A percentile compares a stretch with the other conserved stretches of the same genome.
Conservation (phyloP, 2,888 invertebrate species). For the Caenorhabditis imperialis region DNA sequence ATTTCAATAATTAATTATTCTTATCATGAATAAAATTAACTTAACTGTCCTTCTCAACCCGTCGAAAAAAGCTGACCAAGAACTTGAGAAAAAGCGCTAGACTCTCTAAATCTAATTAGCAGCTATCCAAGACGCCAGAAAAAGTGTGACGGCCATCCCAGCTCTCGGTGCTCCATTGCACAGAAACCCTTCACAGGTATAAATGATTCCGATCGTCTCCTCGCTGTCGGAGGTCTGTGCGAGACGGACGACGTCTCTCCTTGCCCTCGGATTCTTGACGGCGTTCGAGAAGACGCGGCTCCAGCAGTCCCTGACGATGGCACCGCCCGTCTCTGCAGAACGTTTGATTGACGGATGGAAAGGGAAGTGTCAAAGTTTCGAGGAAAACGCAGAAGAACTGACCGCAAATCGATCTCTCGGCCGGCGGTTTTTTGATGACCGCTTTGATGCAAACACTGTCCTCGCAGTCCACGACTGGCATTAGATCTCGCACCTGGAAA, state of each 20-base stretch:
- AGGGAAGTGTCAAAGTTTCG: slow-evolving; percentile 8
- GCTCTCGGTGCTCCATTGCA: slow-evolving; percentile 51
- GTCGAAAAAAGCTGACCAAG: not conserved
- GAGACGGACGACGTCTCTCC: slow-evolving; percentile 64
- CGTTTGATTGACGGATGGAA: slow-evolving; percentile 23
- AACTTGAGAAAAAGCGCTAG: slow-evolving; percentile 3
- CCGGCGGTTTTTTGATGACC: slow-evolving; percentile 69
- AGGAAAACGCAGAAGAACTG: slow-evolving; percentile 21
- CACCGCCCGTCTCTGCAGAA: slow-evolving; percentile 67
- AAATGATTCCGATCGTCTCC: slow-evolving; percentile 68
- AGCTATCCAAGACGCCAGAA: slow-evolving; percentile 2
- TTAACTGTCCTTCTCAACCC: too few relatives aligned
- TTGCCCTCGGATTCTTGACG: slow-evolving; percentile 50
- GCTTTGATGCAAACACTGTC: slow-evolving; percentile 72
- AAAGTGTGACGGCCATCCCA: slow-evolving; percentile 8
- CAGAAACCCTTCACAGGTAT: slow-evolving; percentile 72
- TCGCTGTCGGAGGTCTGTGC: slow-evolving; percentile 44
- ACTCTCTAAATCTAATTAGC: slow-evolving; percentile 7
- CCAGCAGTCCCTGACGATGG: slow-evolving; percentile 75
- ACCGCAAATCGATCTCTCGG: slow-evolving; percentile 72
- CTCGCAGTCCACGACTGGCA: slow-evolving; percentile 70
- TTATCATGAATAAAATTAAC: too few relatives aligned
- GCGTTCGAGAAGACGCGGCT: slow-evolving; percentile 64
- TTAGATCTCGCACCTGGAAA: slow-evolving; percentile 52
- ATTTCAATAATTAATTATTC: too few relatives aligned